Base-by-base conservation (phyloP, 1,140 invertebrate species). In the Sarcophaga bullata region DNA sequence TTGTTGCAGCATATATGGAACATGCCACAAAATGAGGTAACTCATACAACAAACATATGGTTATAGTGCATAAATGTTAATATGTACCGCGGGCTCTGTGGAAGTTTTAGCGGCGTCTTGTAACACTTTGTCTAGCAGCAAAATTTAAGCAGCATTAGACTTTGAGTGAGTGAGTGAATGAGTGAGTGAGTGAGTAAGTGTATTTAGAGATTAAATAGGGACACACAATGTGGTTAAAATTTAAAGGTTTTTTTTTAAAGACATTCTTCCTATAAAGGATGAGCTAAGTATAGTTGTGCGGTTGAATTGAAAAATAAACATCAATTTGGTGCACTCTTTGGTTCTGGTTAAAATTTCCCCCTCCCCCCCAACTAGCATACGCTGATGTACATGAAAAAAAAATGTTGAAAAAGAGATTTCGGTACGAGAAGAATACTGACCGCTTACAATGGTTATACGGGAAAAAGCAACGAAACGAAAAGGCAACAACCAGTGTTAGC, bases 51-150 rank as follows among this genome's bases (percentile, higher is more conserved):
- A 50, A 52, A n/a, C 15, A 17, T 19, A 10, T 25, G 62, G 17
- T 25, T 37, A 4, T 37, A 72, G 15, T 25, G 62, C n/a, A 72
- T 6, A 17, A 19, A 7, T 7, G 37, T 7, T 25, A 72, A 25
- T 9, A 25, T 25, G 62, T 15, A 15, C 6, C 19, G 58, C 17
- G 62, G 25, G 25, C 1, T 37, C 25, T 37, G 25, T 37, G 25
- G 1, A 37, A 37, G 50, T 10, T 13, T 68, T 68, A 68, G 48
- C 75, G 75, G 75, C 75, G 48, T 78, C 75, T 52, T 78, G 75
- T 78, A 78, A 78, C 75, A 78, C 48, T 78, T 78, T 78, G 75
- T 50, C 75, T 52, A 78, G 48, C 62, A 58, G 62, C n/a, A 68
- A 25, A 19, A 19, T 68, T 68, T 68, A 19, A 68, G 8, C 6